These are phyloP conservation scores for Indri indri DNA, from an alignment of 2,113 vertebrate genomes.

Conservation along the genomic window DNA sequence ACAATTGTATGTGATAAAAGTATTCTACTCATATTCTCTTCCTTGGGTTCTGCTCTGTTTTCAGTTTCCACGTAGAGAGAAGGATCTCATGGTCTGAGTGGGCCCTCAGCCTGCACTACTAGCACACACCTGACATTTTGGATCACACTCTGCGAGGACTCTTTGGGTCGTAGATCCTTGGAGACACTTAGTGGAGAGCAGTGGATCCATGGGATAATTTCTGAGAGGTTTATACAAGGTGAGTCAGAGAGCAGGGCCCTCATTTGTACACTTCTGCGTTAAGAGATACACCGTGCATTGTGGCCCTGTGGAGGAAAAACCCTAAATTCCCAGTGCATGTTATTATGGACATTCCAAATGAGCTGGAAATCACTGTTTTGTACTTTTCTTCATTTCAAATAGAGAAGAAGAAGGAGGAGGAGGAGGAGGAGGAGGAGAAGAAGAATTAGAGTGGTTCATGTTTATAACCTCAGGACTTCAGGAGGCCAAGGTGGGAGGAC, in stretches of 20 bases:
- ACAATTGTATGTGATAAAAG: rapidly evolving
- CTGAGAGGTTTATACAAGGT: too few relatives aligned
- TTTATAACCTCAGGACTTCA: too few relatives aligned
- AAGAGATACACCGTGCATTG: rapidly evolving
- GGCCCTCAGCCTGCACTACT: neutral
- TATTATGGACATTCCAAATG: rapidly evolving
- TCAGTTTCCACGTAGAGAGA: neutral
- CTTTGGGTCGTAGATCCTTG: too few relatives aligned
- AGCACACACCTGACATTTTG: rapidly evolving
- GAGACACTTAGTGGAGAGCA: rapidly evolving
- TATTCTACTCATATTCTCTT: too few relatives aligned
- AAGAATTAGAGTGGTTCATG: too few relatives aligned
- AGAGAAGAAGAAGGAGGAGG: too few relatives aligned
- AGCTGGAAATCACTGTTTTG: neutral
- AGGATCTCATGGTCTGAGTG: rapidly evolving
- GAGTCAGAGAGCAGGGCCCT: neutral
- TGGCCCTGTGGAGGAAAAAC: neutral
- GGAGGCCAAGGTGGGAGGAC: too few relatives aligned
- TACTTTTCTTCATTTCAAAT: neutral
- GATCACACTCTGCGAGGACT: rapidly evolving
- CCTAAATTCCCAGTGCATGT: neutral
- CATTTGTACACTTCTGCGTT: neutral
- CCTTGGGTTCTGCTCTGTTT: rapidly evolving
- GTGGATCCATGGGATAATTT: rapidly evolving
- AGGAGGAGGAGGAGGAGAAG: too few relatives aligned